These are phyloP conservation scores for Creontiades dilutus DNA, from an alignment of 2,888 invertebrate species.

Conservation along the genomic window DNA sequence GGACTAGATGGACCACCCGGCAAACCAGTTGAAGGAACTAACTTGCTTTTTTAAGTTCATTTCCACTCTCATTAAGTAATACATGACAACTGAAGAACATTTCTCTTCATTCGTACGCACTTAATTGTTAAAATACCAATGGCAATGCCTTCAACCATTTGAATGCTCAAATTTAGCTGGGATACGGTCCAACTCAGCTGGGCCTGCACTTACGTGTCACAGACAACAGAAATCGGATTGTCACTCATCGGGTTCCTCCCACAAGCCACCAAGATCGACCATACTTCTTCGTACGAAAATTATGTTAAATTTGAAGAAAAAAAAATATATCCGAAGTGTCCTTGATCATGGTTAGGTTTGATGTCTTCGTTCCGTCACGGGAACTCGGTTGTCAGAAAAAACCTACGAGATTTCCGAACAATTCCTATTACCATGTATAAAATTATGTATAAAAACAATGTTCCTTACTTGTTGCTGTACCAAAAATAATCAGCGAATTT, in stretches of 20 bases:
- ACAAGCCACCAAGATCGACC: slow-evolving; percentile 69
- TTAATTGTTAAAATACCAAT: too few species aligned
- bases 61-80: too few species aligned
- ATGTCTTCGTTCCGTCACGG: background rate
- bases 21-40: background rate
- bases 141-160: too few species aligned
- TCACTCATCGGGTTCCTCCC: background rate
- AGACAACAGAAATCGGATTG: background rate
- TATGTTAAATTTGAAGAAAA: background rate
- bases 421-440: slow-evolving; percentile 34
- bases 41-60: background rate
- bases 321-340: slow-evolving; percentile 46
- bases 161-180: too few species aligned
- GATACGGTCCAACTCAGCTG: too few species aligned
- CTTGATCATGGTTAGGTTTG: slow-evolving; percentile 70
- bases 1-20: too few species aligned
- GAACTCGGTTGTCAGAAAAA: background rate
- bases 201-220: background rate
- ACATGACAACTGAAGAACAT: too few species aligned
- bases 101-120: too few species aligned
- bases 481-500: slow-evolving; percentile 15
- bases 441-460: background rate
- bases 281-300: slow-evolving; percentile 56
- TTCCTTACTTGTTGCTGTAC: slow-evolving; percentile 29
- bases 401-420: background rate